Evolutionary conservation across 2,113 vertebrate species (phyloP), one percentile per base, ranked within the genome.

Genomic region (Microcebus murinus): DNA sequence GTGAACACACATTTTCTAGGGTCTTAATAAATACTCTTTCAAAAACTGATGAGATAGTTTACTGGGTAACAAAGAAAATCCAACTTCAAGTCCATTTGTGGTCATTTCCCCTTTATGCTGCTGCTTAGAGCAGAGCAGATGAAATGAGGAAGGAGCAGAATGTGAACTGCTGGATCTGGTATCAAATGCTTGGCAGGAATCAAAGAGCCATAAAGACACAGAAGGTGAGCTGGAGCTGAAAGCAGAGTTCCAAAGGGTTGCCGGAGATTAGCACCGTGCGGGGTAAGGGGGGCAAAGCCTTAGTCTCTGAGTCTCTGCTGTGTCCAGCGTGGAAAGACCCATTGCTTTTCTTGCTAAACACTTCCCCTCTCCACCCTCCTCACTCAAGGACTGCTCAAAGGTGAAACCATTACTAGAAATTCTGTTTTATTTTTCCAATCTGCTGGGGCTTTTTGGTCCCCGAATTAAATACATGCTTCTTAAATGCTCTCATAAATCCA

Each of bases 401-500:
- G 84, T 95, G 39, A 95, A 97, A 91, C 84, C 94, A 95, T 83
- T 92, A 88, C 89, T 87, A 90, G 90, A 92, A 97, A 96, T 83
- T 68, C 73, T 94, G 95, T 77, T 82, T 97, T 96, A 96, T 96
- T 97, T 97, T 93, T 91, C 80, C 92, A 98, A 96, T 97, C 96
- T 97, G 91, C 97, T 97, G 96, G 83, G 85, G 83, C 70, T 89
- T 84, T 97, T 98, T 97, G 96, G 97, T 97, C 85, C 93, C 93
- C 86, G 96, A 98, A 98, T 98, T 99, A 98, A 98, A 98, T 98
- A 97, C 0, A 1, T 95, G 96, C 67, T 96, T 97, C 97, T 98
- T 99, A 98, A 98, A 97, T 97, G 96, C 89, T 87, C 95, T 97
- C 97, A 97, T 98, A 98, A 98, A 98, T 95, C 96, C 93, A 55